phyloP scores from a whole-genome alignment of 1,140 invertebrate genomes.

The Ips nitidus region DNA sequence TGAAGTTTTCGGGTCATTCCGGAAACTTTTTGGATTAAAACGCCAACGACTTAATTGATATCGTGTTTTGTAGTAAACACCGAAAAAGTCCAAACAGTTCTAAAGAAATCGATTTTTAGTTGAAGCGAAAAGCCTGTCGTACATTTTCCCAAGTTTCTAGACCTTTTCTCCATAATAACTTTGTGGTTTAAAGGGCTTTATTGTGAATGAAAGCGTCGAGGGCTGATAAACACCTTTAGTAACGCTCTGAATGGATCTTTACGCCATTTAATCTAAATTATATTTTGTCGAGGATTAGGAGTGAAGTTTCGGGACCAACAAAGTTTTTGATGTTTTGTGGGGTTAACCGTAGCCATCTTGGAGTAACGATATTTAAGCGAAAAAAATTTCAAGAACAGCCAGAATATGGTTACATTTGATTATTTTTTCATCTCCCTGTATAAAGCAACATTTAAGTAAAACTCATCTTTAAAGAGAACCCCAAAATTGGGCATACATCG shows the following conservation, averaged over 20 bases:
- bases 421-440: not conserved
- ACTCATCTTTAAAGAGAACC: not conserved
- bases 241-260: constrained; percentile 19
- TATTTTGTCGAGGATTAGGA: not conserved
- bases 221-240: constrained; percentile 22
- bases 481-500: constrained; percentile 10
- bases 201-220: constrained; percentile 23
- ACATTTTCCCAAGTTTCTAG: constrained; percentile 22
- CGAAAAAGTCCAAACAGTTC: constrained; percentile 3
- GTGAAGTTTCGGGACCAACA: not conserved
- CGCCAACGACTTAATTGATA: not conserved
- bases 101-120: constrained; percentile 20
- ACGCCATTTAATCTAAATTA: constrained; percentile 2
- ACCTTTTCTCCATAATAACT: constrained; percentile 22
- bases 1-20: too few species aligned
- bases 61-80: constrained; percentile 5
- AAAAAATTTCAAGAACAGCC: too few species aligned
- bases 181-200: constrained; percentile 25
- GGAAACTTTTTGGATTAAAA: not conserved
- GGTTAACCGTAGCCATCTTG: not conserved
- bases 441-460: not conserved
- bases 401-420: too few species aligned
- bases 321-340: not conserved
- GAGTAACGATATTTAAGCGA: not conserved
- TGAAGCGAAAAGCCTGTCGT: constrained; percentile 15